Conservation (phyloP, 2,888 invertebrate genomes). For the Lacanobia oleracea region DNA sequence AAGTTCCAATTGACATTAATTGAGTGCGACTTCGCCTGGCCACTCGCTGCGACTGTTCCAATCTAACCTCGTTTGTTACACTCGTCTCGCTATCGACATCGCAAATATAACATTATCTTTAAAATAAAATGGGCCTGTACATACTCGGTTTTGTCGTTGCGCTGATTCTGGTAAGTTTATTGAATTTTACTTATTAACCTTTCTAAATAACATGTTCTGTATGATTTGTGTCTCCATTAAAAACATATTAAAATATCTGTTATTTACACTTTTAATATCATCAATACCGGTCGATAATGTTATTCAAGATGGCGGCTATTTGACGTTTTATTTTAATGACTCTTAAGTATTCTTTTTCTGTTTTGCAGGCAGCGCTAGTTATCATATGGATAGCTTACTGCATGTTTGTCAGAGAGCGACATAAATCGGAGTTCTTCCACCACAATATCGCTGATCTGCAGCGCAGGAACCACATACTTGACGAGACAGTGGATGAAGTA, state of each 20-base stretch:
- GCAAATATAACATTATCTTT: slow-evolving; percentile 60
- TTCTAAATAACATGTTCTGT: not conserved
- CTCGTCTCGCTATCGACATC: slow-evolving; percentile 73
- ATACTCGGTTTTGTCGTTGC: slow-evolving; percentile 83
- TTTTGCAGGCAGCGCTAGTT: slow-evolving; percentile 79
- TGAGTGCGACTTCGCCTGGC: slow-evolving; percentile 77
- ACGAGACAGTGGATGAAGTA: slow-evolving; percentile 70
- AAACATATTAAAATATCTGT: not conserved
- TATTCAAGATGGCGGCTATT: slow-evolving; percentile 24
- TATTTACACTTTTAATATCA: not conserved
- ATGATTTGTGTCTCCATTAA: not conserved
- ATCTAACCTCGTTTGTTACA: slow-evolving; percentile 80
- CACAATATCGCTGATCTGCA: slow-evolving; percentile 81
- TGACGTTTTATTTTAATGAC: slow-evolving; percentile 9
- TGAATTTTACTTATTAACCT: not conserved
- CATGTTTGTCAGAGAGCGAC: slow-evolving; percentile 85
- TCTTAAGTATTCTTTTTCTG: slow-evolving; percentile 37
- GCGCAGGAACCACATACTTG: slow-evolving; percentile 74
- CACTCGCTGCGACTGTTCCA: slow-evolving; percentile 77
- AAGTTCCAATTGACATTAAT: slow-evolving; percentile 83
- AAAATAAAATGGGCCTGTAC: slow-evolving; percentile 77
- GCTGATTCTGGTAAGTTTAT: slow-evolving; percentile 82
- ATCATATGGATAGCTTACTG: slow-evolving; percentile 85
- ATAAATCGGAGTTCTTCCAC: slow-evolving; percentile 81
- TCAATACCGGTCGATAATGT: slow-evolving; percentile 9